Base-by-base conservation (phyloP, 2,888 invertebrate species). In the Coleophora flavipennella region DNA sequence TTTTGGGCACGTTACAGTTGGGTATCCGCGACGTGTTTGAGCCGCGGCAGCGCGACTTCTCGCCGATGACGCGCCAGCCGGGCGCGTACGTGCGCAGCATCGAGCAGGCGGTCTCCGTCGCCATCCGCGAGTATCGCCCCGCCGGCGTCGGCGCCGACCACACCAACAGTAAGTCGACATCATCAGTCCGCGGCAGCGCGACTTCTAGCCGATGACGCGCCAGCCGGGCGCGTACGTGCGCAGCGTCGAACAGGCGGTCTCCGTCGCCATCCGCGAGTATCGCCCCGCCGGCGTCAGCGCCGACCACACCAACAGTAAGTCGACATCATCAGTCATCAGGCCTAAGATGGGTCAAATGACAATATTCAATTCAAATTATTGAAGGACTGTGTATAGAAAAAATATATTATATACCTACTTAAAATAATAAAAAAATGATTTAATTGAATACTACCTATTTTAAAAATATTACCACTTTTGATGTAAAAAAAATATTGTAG, bases 241-340 rank as follows among this genome's bases (percentile, higher is more conserved):
- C 40, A 93, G 93, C 68, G 90, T 94, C 53, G 93, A 94, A 69
- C 94, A 94, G 73, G 90, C 91, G 12, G 92, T 95, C 45, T 92
- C 92, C 38, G 92, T 95, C 11, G 91, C 91, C 58, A 93, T 94
- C 53, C 88, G 91, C 58, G 93, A 93, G 67, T 92, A 92, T 67
- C 86, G 87, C 53, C 88, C 73, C n/a, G 75, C 77, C 6, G 20
- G 3, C n/a, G n/a, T n/a, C n/a, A n/a, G n/a, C 20, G 20, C 20
- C 40, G 76, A 89, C 57, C 77, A 85, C 50, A 83, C 73, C 54
- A 79, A 85, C 52, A 69, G 87, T 87, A 56, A 83, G 85, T 77
- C 54, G 54, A 59, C n/a, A n/a, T n/a, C n/a, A n/a, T n/a, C n/a
- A n/a, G n/a, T n/a, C n/a, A n/a, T n/a, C n/a, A n/a, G n/a, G n/a